Evolutionary conservation across 2,797 vertebrate genomes (phyloP).

Genomic region (Pangasius macronema): DNA sequence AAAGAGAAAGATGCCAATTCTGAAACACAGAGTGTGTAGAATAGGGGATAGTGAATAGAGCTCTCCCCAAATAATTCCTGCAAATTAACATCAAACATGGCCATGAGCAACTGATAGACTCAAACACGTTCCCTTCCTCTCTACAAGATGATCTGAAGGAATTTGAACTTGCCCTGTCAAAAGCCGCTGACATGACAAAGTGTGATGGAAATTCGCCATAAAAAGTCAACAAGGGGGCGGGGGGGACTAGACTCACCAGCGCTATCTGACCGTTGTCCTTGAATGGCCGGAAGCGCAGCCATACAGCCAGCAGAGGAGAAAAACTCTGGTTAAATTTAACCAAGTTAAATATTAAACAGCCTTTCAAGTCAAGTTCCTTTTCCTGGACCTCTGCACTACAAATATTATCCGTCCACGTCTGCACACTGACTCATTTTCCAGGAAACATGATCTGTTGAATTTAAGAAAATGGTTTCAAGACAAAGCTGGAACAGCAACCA

Average conservation of each 20-base stretch:
- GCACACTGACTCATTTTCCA: constrained; percentile 43
- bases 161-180: not conserved
- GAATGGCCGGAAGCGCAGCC: constrained; percentile 58
- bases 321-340: constrained; percentile 72
- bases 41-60: not conserved
- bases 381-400: constrained; percentile 50
- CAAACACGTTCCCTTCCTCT: not conserved
- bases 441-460: constrained; percentile 34
- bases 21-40: not conserved
- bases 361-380: constrained; percentile 51
- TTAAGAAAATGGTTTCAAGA: constrained; percentile 23
- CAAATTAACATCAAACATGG: constrained; percentile 30
- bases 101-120: not conserved
- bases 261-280: constrained; percentile 59
- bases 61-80: constrained; percentile 28
- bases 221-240: not conserved
- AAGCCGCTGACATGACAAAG: not conserved
- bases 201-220: not conserved
- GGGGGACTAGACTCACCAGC: too few species aligned
- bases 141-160: constrained; percentile 13
- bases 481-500: constrained; percentile 20
- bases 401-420: constrained; percentile 34
- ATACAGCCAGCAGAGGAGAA: constrained; percentile 68
- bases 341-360: constrained; percentile 51
- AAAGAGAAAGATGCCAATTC: not conserved